Conservation (phyloP, 2,113 vertebrate species). For the Saccopteryx leptura region DNA sequence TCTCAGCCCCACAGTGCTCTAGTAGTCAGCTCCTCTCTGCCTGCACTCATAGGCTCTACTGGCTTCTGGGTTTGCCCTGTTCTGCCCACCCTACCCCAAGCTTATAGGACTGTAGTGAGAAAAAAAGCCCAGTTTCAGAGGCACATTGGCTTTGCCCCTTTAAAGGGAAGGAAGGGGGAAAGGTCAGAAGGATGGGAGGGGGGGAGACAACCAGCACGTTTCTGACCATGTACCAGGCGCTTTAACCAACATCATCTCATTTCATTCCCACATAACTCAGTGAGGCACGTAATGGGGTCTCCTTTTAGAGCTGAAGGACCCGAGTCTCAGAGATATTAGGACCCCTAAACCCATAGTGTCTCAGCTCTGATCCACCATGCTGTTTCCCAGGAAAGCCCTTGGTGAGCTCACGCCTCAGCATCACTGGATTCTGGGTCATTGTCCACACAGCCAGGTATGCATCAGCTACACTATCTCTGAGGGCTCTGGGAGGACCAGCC, state of each 20-base stretch:
- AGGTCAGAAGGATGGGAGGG: neutral
- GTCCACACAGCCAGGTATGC: neutral
- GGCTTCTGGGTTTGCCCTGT: neutral
- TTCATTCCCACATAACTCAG: constrained; percentile 1
- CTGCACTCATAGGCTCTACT: neutral
- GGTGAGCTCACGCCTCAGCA: neutral
- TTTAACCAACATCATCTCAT: neutral
- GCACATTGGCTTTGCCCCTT: neutral
- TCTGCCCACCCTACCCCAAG: neutral
- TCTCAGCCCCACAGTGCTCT: neutral
- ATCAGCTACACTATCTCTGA: neutral
- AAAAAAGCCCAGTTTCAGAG: neutral
- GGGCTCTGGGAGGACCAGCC: neutral
- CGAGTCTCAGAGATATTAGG: neutral
- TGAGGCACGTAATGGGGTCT: constrained; percentile 19
- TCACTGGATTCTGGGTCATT: neutral
- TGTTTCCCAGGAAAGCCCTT: neutral
- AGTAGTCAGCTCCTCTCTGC: neutral
- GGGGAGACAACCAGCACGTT: neutral
- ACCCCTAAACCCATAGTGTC: neutral
- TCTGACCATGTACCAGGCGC: neutral
- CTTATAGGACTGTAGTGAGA: neutral
- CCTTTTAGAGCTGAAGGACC: constrained; percentile 31
- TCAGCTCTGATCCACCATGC: neutral
- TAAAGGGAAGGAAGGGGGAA: neutral